Conservation (phyloP, 2,888 invertebrate species). For the Spisula subtruncata region DNA sequence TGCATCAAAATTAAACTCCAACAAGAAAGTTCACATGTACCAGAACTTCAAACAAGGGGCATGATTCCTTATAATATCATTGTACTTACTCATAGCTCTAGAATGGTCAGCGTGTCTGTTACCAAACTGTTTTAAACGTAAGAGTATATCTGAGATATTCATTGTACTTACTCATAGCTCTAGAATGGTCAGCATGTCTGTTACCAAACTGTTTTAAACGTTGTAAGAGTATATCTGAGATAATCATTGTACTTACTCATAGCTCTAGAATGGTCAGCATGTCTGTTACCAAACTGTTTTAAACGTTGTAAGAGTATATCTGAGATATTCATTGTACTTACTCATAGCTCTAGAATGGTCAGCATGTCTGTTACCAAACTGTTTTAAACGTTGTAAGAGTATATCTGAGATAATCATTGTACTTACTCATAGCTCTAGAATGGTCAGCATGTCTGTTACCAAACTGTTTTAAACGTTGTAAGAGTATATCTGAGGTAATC, state of each 20-base stretch:
- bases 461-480: constrained; percentile 94
- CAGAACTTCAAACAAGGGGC: no score
- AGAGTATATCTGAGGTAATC: constrained; percentile 94
- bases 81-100: constrained; percentile 94
- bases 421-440: constrained; percentile 95
- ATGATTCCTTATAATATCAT: no score
- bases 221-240: constrained; percentile 93
- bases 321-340: constrained; percentile 94
- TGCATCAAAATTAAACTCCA: no score
- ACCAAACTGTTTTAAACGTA: constrained; percentile 95
- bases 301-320: constrained; percentile 94
- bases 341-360: constrained; percentile 97
- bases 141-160: constrained; percentile 93
- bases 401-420: constrained; percentile 94
- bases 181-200: constrained; percentile 96
- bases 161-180: constrained; percentile 95
- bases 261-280: constrained; percentile 96
- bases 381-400: constrained; percentile 93
- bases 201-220: constrained; percentile 95
- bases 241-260: constrained; percentile 95
- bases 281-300: constrained; percentile 95
- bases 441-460: constrained; percentile 96
- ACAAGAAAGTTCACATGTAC: no score
- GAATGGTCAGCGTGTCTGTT: constrained; percentile 96
- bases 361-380: constrained; percentile 95